Conservation (phyloP, 2,797 vertebrate genomes). For the Cichlasoma orientale region DNA sequence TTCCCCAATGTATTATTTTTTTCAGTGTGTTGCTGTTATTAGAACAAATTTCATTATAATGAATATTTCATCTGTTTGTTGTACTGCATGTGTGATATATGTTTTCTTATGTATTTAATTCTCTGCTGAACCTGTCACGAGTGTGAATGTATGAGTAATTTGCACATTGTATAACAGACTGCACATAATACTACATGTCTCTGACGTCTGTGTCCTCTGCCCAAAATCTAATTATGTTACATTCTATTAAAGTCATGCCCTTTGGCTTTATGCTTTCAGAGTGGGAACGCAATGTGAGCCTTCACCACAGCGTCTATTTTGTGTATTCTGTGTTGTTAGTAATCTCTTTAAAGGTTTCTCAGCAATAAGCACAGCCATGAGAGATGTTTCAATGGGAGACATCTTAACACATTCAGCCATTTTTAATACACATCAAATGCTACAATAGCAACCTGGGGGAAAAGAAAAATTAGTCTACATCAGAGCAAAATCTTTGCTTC, state of each 20-base stretch:
- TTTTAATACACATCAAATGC: conserved; percentile 44
- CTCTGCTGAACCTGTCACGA: not conserved
- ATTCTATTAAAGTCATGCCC: not conserved
- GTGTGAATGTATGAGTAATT: not conserved
- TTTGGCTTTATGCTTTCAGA: not conserved
- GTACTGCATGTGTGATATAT: not conserved
- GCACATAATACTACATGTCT: not conserved
- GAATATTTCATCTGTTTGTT: not conserved
- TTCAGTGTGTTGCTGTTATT: no score
- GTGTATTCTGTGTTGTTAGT: not conserved
- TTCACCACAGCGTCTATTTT: not conserved
- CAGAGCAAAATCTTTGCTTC: conserved; percentile 21
- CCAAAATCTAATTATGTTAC: conserved; percentile 1
- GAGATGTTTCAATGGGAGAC: conserved; percentile 20
- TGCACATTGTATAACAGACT: not conserved
- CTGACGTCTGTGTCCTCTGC: not conserved
- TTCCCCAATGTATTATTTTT: not conserved
- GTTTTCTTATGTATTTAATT: not conserved
- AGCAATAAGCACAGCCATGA: conserved; percentile 21
- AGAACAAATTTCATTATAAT: no score
- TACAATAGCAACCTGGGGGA: conserved; percentile 30
- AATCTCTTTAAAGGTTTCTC: conserved; percentile 17
- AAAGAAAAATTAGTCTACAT: not conserved
- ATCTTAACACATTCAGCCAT: conserved; percentile 18
- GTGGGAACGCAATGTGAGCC: not conserved